Evolutionary conservation across 2,888 invertebrate genomes (phyloP).

Genomic region (Punctoribates punctum): DNA sequence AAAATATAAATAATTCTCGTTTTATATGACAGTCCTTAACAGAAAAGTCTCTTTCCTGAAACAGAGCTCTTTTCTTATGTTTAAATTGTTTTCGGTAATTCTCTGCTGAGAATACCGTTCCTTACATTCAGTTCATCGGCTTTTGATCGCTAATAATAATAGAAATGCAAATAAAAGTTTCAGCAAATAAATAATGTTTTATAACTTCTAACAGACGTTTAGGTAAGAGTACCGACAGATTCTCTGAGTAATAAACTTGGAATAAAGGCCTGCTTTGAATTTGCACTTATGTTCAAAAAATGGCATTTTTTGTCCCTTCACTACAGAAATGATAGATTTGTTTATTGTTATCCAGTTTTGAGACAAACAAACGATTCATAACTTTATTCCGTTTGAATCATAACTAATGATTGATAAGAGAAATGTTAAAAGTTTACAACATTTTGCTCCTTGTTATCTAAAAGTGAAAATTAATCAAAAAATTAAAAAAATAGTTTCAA

Average conservation of each 20-base stretch:
- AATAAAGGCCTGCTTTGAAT: too few species aligned
- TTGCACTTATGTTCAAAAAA: too few species aligned
- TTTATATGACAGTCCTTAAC: background rate
- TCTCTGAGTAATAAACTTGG: too few species aligned
- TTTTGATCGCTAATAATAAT: background rate
- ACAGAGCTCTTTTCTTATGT: background rate
- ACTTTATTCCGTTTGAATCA: background rate
- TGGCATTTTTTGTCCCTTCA: too few species aligned
- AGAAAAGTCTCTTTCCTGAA: background rate
- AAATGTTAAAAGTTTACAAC: background rate
- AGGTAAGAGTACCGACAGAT: too few species aligned
- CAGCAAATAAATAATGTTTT: background rate
- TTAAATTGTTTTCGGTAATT: background rate
- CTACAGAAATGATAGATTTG: too few species aligned
- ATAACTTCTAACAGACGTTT: background rate
- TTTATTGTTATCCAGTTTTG: too few species aligned
- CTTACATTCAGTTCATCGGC: constrained; percentile 1
- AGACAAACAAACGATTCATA: background rate
- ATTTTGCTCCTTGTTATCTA: background rate
- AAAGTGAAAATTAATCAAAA: background rate
- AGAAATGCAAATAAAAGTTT: background rate
- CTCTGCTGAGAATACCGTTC: background rate
- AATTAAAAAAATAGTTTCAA: background rate
- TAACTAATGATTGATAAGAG: constrained; percentile 4
- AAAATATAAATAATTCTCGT: background rate